Base-by-base conservation (phyloP, 2,888 invertebrate genomes). In the Diarsia dahlii region DNA sequence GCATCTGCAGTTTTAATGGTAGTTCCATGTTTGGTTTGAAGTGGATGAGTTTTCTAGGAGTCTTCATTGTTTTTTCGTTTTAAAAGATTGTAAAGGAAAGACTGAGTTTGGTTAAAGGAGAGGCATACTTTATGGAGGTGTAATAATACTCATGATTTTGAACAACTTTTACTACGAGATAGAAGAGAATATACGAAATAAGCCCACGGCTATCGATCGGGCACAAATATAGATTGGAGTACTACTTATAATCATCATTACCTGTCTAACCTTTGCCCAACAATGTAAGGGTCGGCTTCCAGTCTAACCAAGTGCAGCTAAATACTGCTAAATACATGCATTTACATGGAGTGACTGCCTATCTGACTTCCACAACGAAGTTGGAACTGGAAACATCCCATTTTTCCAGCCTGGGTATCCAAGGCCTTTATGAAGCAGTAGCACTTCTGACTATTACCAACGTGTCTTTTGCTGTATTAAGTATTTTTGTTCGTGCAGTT, bases 1-100 rank as follows among this genome's bases (percentile, higher is more conserved):
- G 72, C 77, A 85, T 68, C n/a, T 85, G 69, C 66, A 76, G 58
- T 84, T 84, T 74, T 58, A 58, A 34, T 69, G 8, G 28, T 48
- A 15, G n/a, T 52, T 66, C 23, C 48, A 70, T 71, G 52, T 70
- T 68, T 71, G 52, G 56, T 73, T 70, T n/a, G 50, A 23, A 52
- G 48, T 62, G 48, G 46, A 23, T 56, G 39, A 39, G 34, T 52
- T 64, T 75, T 84, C 76, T 67, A 12, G 23, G 4, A 20, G 2
- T 34, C 12, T 50, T 8, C 15, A 46, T 78, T 66, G 5, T 9
- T 28, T 20, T 58, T 81, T 48, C 1, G 8, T 28, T 81, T 58
- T 54, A 15, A 34, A 12, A 50, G 9, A 20, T 3, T 66, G 23
- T 13, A 4, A 48, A 58, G 28, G 28, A n/a, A 52, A 50, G 0